These are phyloP conservation scores for Myopa tessellatipennis DNA, from an alignment of 2,888 invertebrate genomes.

Conservation along the genomic window DNA sequence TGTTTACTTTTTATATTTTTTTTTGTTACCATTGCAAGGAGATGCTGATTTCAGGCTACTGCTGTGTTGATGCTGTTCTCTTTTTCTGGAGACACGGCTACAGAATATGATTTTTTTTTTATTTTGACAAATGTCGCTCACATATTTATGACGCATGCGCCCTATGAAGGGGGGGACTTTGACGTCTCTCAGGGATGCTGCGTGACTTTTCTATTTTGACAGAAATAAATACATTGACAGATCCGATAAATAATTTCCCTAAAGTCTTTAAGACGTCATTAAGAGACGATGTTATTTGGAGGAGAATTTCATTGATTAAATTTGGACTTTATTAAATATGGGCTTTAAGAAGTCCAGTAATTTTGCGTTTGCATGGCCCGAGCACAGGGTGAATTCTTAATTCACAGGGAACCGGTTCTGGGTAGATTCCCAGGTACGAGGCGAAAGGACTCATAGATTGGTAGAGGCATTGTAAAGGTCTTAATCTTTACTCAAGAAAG, in stretches of 20 bases:
- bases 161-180: not conserved
- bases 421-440: too few relatives aligned
- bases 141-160: conserved; percentile 31
- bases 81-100: not conserved
- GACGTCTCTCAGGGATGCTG: conserved; percentile 20
- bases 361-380: too few relatives aligned
- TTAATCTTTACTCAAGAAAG: too few relatives aligned
- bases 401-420: too few relatives aligned
- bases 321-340: not conserved
- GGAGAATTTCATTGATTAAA: not conserved
- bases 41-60: conserved; percentile 25
- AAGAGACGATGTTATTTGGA: not conserved
- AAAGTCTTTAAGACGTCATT: not conserved
- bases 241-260: not conserved
- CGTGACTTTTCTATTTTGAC: not conserved
- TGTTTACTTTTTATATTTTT: conserved; percentile 23
- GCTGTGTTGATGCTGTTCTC: not conserved
- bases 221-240: not conserved
- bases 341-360: too few relatives aligned
- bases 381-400: too few relatives aligned
- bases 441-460: too few relatives aligned
- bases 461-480: too few relatives aligned
- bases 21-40: conserved; percentile 1
- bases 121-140: conserved; percentile 23
- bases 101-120: not conserved